A percentile compares a stretch with the other conserved stretches of the same genome.
These are phyloP conservation scores for Drosophila pallidifrons DNA, from an alignment of 1,140 invertebrate species.

Conservation along the genomic window DNA sequence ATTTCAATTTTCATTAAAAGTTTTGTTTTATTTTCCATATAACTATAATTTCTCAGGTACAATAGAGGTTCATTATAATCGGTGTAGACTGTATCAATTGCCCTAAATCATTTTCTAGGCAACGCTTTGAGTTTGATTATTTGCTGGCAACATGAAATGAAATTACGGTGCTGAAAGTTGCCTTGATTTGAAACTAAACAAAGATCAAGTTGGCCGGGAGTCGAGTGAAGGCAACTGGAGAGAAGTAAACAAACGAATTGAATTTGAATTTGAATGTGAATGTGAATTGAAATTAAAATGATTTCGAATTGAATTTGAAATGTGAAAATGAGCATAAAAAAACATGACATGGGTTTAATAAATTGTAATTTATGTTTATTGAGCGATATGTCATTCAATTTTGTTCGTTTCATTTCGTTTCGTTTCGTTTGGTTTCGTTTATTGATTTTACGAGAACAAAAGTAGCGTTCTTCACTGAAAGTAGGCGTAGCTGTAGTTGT, in stretches of 20 bases:
- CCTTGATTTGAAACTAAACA: conserved; percentile 24
- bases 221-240: conserved; percentile 12
- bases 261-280: conserved; percentile 41
- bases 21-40: background rate
- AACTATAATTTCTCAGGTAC: background rate
- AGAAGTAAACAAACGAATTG: conserved; percentile 52
- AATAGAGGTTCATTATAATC: no score
- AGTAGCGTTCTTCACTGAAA: conserved; percentile 24
- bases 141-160: conserved; percentile 13
- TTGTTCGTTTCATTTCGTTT: conserved; percentile 14
- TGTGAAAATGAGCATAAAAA: conserved; percentile 50
- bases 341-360: conserved; percentile 73
- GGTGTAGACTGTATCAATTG: background rate
- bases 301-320: conserved; percentile 59
- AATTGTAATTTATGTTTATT: conserved; percentile 83
- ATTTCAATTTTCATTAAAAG: background rate
- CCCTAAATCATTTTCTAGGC: conserved; percentile 18
- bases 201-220: conserved; percentile 10
- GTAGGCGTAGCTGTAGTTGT: conserved; percentile 27
- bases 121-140: conserved; percentile 2
- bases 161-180: conserved; percentile 30
- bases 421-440: conserved; percentile 44
- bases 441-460: conserved; percentile 61
- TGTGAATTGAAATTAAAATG: conserved; percentile 45
- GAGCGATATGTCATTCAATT: conserved; percentile 73